A percentile compares a stretch with the other conserved stretches of the same genome.
phyloP scores from a whole-genome alignment of 2,888 invertebrate species.

The Lepidochitona cinerea region DNA sequence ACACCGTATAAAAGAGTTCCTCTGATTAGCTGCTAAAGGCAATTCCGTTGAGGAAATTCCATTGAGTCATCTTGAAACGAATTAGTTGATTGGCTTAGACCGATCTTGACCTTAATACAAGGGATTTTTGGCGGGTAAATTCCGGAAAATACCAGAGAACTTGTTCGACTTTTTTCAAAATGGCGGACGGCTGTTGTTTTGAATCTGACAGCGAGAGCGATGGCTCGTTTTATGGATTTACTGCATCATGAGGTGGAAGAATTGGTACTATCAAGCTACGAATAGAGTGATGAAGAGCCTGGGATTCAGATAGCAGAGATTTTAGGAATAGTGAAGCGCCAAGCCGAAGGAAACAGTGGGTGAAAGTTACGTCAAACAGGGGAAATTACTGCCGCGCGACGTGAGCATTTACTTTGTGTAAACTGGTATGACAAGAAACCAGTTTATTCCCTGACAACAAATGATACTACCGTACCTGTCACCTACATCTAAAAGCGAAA shows the following conservation, averaged over 20 bases:
- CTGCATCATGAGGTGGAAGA: neutral
- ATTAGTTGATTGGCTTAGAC: neutral
- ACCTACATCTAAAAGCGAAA: neutral
- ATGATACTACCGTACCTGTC: neutral
- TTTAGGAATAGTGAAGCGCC: neutral
- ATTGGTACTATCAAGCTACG: neutral
- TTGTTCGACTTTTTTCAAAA: no score
- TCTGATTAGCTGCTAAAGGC: neutral
- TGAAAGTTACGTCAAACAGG: neutral
- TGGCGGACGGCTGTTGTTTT: neutral
- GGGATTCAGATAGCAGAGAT: neutral
- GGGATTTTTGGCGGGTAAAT: neutral
- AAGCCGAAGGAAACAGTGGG: neutral
- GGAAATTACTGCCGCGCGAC: neutral
- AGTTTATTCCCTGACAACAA: neutral
- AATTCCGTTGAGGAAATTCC: neutral
- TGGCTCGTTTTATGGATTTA: neutral
- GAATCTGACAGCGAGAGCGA: neutral
- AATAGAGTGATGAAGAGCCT: neutral
- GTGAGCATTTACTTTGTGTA: neutral
- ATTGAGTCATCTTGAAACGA: no score
- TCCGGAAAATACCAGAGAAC: no score
- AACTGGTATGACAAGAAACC: neutral
- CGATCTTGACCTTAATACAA: neutral
- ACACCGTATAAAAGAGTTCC: neutral